phyloP scores from a whole-genome alignment of 2,797 vertebrate genomes.

The Cichlasoma orientale region DNA sequence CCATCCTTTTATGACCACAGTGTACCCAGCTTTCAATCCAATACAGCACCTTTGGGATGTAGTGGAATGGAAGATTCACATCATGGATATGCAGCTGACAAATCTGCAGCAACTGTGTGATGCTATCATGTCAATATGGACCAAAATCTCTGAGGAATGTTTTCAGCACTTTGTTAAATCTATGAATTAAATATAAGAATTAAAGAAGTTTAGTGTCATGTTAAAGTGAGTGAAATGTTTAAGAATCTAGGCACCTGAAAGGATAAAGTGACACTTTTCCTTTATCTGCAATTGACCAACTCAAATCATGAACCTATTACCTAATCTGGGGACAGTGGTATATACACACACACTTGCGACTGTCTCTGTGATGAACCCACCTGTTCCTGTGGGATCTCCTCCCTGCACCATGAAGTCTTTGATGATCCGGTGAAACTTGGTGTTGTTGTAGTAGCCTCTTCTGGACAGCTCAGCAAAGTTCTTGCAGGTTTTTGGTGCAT shows the following conservation, averaged over 20 bases:
- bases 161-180: no score
- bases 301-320: neutral
- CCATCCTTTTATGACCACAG: neutral
- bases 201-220: neutral
- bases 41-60: no score
- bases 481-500: slow-evolving; percentile 91
- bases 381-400: slow-evolving; percentile 92
- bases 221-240: neutral
- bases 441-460: slow-evolving; percentile 93
- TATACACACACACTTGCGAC: neutral
- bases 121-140: no score
- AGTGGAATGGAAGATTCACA: no score
- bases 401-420: slow-evolving; percentile 97
- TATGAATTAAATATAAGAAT: no score
- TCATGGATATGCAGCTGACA: no score
- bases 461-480: slow-evolving; percentile 92
- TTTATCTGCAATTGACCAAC: no score
- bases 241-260: neutral
- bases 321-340: neutral
- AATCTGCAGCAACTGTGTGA: no score
- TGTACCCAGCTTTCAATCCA: neutral
- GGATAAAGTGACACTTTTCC: no score
- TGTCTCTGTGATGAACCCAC: slow-evolving; percentile 58
- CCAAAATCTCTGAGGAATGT: no score
- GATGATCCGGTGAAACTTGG: slow-evolving; percentile 93